Conservation (phyloP, 2,888 invertebrate species). For the Microdon myrmicae region DNA sequence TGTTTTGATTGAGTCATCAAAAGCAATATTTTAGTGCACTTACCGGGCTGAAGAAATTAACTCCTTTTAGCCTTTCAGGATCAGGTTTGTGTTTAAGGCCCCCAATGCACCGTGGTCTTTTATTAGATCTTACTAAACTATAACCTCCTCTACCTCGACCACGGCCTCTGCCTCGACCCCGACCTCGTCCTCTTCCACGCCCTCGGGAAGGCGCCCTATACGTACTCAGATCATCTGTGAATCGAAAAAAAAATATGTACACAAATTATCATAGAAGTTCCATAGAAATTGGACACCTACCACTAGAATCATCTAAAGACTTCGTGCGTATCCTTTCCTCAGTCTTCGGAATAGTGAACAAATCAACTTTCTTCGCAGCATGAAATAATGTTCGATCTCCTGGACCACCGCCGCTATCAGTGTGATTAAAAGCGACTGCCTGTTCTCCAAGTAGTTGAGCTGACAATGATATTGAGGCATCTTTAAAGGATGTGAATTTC, state of each 20-base stretch:
- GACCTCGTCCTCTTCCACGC: constrained; percentile 53
- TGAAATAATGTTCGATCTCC: too few species aligned
- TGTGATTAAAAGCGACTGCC: too few species aligned
- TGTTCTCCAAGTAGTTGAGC: constrained; percentile 20
- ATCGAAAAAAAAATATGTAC: background rate
- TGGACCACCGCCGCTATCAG: background rate
- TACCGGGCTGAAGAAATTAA: constrained; percentile 62
- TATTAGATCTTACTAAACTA: constrained; percentile 56
- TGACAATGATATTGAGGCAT: constrained; percentile 34
- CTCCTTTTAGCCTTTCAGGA: constrained; percentile 61
- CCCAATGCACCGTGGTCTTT: constrained; percentile 63
- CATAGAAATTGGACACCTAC: constrained; percentile 6
- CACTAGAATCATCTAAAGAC: constrained; percentile 39
- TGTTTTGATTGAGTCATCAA: too few species aligned
- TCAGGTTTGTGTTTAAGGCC: constrained; percentile 64
- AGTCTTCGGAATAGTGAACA: constrained; percentile 44
- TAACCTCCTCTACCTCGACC: constrained; percentile 63
- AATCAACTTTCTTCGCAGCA: too few species aligned
- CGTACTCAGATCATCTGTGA: constrained; percentile 29
- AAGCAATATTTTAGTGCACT: too few species aligned
- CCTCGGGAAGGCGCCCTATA: constrained; percentile 50
- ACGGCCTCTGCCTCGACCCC: constrained; percentile 60
- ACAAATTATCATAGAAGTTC: background rate
- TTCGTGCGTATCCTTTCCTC: constrained; percentile 31
- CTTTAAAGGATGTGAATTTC: constrained; percentile 28